These are phyloP conservation scores for Oconnorella tubifera DNA, from an alignment of 2,888 invertebrate species.

Conservation along the genomic window DNA sequence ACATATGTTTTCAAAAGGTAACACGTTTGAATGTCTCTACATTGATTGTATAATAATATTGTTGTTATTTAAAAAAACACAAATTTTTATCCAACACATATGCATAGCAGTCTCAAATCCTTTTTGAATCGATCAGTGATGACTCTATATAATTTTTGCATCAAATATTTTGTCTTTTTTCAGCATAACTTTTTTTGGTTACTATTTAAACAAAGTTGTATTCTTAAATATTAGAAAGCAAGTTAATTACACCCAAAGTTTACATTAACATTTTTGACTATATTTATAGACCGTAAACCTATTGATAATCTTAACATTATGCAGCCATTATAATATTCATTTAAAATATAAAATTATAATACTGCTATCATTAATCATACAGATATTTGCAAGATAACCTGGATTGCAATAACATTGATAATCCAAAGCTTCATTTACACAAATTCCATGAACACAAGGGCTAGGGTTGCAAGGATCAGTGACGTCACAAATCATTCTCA, in stretches of 20 bases:
- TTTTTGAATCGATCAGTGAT: too few relatives aligned
- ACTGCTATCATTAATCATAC: conserved; percentile 5
- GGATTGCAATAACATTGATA: neutral
- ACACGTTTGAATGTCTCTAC: neutral
- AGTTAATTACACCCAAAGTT: too few relatives aligned
- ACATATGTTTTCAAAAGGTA: neutral
- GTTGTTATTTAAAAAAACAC: too few relatives aligned
- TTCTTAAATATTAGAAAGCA: too few relatives aligned
- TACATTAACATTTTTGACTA: neutral
- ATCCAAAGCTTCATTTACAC: neutral
- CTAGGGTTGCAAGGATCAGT: neutral
- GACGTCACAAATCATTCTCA: neutral
- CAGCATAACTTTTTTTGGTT: too few relatives aligned
- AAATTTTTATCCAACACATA: too few relatives aligned
- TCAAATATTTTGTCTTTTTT: too few relatives aligned
- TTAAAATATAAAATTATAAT: neutral
- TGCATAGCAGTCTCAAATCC: too few relatives aligned
- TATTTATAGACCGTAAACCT: neutral
- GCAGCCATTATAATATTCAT: neutral
- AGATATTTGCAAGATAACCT: conserved; percentile 1
- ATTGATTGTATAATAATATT: neutral
- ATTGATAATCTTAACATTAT: neutral
- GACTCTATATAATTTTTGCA: too few relatives aligned
- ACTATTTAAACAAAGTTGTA: too few relatives aligned
- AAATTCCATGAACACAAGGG: neutral